Evolutionary conservation across 2,888 invertebrate genomes (phyloP).

Genomic region (Pandemis cinnamomeana): DNA sequence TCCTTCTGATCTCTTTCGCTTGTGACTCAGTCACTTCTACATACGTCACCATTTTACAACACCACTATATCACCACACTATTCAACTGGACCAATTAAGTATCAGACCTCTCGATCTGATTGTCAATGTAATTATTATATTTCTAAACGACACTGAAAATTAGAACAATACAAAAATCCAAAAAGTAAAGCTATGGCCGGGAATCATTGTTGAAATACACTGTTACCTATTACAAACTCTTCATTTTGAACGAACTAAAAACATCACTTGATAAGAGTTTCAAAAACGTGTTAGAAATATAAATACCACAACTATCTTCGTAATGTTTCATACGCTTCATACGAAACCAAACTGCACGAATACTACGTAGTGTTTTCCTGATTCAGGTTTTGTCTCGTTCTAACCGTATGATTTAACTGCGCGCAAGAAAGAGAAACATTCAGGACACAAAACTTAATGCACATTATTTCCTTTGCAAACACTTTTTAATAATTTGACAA

Average conservation of each 20-base stretch:
- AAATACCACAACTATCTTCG: background rate
- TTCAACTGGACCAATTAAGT: background rate
- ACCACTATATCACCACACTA: background rate
- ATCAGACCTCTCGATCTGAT: no score
- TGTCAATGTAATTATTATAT: no score
- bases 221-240: no score
- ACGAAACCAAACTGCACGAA: background rate
- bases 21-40: slow-evolving; percentile 61
- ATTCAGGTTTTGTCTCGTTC: background rate
- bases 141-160: no score
- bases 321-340: background rate
- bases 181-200: no score
- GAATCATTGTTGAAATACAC: no score
- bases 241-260: no score
- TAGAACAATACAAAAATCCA: no score
- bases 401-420: background rate
- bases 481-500: background rate
- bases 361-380: background rate
- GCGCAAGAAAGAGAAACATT: background rate
- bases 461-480: background rate
- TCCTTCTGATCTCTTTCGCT: slow-evolving; percentile 63
- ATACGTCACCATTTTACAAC: slow-evolving; percentile 54
- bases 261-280: no score
- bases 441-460: background rate
- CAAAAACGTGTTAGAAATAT: no score